A percentile compares a stretch with the other conserved stretches of the same genome.
Evolutionary conservation across 2,888 invertebrate species (phyloP).

Genomic region (Capitulum mitella): DNA sequence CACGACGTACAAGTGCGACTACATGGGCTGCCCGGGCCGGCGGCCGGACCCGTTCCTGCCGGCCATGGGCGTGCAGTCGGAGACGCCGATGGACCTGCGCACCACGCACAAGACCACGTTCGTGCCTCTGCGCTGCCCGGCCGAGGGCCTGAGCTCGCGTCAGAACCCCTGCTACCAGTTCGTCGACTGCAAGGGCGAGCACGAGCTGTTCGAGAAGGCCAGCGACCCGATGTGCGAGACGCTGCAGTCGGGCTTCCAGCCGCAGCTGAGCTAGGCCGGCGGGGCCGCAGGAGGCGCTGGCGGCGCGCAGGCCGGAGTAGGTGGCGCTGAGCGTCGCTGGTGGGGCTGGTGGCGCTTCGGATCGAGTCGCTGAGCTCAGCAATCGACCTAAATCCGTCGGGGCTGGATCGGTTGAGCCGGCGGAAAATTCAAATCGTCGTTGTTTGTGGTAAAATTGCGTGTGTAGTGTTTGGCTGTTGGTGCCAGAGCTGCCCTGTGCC

Average conservation of each 20-base stretch:
- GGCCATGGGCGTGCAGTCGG: not conserved
- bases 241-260: conserved; percentile 15
- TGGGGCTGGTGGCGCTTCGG: no score
- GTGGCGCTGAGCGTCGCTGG: no score
- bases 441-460: no score
- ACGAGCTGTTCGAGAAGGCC: not conserved
- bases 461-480: no score
- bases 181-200: conserved; percentile 20
- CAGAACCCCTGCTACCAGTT: conserved; percentile 3
- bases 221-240: conserved; percentile 2
- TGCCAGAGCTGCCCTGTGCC: no score
- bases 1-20: conserved; percentile 15
- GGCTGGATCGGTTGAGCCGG: no score
- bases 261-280: not conserved
- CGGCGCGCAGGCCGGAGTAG: not conserved
- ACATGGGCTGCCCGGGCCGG: not conserved
- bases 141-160: not conserved
- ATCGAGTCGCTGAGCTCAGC: no score
- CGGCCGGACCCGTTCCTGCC: not conserved
- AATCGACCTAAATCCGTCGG: no score
- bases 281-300: not conserved
- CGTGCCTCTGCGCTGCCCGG: conserved; percentile 18
- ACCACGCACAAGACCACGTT: conserved; percentile 9
- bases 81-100: not conserved
- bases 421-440: no score